Evolutionary conservation across 2,888 invertebrate species (phyloP).

Genomic region (Cantharis flavilabris): DNA sequence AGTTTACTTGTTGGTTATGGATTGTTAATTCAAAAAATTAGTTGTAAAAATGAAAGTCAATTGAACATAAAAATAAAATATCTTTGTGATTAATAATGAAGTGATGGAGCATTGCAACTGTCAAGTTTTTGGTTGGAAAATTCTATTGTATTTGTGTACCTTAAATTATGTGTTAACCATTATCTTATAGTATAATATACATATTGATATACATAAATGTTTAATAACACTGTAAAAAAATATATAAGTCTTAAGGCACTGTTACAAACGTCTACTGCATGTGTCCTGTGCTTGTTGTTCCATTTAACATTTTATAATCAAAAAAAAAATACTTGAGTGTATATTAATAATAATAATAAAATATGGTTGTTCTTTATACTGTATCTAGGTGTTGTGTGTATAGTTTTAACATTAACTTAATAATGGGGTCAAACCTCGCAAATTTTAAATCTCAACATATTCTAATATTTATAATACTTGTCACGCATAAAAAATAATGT

Average conservation of each 20-base stretch:
- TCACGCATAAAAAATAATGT: slow-evolving; percentile 32
- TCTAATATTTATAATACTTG: slow-evolving; percentile 26
- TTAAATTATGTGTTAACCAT: slow-evolving; percentile 32
- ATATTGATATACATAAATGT: slow-evolving; percentile 36
- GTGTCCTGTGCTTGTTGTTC: slow-evolving; percentile 52
- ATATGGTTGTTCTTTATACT: slow-evolving; percentile 54
- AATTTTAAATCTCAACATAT: slow-evolving; percentile 28
- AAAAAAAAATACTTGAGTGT: slow-evolving; percentile 43
- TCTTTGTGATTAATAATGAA: too few relatives aligned
- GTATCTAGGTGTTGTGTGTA: slow-evolving; percentile 56
- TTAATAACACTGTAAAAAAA: slow-evolving; percentile 46
- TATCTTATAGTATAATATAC: slow-evolving; percentile 26
- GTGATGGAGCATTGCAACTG: too few relatives aligned
- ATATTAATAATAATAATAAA: slow-evolving; percentile 41
- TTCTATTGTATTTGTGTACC: slow-evolving; percentile 19
- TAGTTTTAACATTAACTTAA: slow-evolving; percentile 46
- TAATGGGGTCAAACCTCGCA: slow-evolving; percentile 33
- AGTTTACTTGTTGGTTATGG: not conserved
- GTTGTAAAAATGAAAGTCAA: too few relatives aligned
- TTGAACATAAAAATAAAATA: too few relatives aligned
- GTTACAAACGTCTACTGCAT: slow-evolving; percentile 45
- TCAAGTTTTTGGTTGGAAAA: not conserved
- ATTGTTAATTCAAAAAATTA: not conserved
- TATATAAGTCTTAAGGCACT: slow-evolving; percentile 35
- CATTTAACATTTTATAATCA: slow-evolving; percentile 50